These are phyloP conservation scores for Gymnocheta viridis DNA, from an alignment of 2,888 invertebrate species.

Conservation along the genomic window DNA sequence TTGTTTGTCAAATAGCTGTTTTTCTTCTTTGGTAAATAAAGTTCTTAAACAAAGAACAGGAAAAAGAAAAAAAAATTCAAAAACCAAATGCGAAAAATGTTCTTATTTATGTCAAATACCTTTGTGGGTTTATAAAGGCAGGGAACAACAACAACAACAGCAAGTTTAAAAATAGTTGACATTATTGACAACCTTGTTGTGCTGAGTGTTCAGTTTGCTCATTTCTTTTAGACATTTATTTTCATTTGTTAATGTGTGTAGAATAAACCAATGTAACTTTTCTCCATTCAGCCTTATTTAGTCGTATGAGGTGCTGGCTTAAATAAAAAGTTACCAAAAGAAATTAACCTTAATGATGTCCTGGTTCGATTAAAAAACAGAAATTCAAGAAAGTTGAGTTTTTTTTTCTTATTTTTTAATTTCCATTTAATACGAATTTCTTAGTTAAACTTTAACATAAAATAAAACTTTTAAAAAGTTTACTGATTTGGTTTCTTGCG, in stretches of 20 bases:
- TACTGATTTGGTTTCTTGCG: too few relatives aligned
- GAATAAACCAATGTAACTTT: neutral
- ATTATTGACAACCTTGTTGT: slow-evolving; percentile 42
- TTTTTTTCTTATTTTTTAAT: too few relatives aligned
- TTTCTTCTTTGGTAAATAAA: slow-evolving; percentile 13
- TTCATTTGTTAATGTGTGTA: slow-evolving; percentile 23
- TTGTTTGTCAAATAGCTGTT: neutral
- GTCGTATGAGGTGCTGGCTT: neutral
- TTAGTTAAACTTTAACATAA: too few relatives aligned
- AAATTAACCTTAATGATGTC: slow-evolving; percentile 10
- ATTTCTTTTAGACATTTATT: neutral
- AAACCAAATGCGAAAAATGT: slow-evolving; percentile 6
- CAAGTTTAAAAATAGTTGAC: slow-evolving; percentile 16
- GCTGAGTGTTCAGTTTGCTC: neutral
- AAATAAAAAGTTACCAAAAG: neutral
- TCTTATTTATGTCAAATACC: slow-evolving; percentile 35
- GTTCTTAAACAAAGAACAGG: slow-evolving; percentile 3
- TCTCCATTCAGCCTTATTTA: neutral
- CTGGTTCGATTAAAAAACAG: neutral
- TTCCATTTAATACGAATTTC: too few relatives aligned
- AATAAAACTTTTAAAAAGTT: too few relatives aligned
- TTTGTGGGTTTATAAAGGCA: slow-evolving; percentile 35
- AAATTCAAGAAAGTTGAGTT: neutral
- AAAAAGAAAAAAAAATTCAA: too few relatives aligned
- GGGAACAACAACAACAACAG: slow-evolving; percentile 12